Conservation (phyloP, 2,797 vertebrate genomes). For the Decapterus maruadsi region DNA sequence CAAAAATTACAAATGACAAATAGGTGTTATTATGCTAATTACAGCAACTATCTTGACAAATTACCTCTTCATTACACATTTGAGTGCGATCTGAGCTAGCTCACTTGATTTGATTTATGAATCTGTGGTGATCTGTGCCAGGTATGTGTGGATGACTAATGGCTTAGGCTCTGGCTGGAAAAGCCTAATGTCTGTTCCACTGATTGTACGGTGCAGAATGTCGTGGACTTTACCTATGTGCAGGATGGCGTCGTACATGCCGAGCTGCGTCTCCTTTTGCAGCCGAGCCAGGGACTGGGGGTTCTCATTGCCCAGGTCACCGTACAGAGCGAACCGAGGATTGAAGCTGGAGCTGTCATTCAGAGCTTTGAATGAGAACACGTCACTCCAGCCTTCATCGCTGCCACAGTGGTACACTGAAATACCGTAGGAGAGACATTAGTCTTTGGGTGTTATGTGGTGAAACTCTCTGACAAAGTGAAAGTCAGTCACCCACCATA, state of each 20-base stretch:
- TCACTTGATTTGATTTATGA: constrained; percentile 24
- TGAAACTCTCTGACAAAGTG: constrained; percentile 12
- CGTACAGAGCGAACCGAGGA: constrained; percentile 90
- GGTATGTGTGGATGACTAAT: constrained; percentile 32
- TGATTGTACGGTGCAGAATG: neutral
- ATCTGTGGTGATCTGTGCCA: constrained; percentile 14
- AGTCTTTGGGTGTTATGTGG: neutral
- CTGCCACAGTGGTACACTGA: constrained; percentile 93
- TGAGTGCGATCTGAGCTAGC: constrained; percentile 26
- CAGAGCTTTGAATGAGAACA: constrained; percentile 87
- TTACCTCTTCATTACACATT: constrained; percentile 4
- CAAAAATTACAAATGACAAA: constrained; percentile 19
- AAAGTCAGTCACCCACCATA: constrained; percentile 84
- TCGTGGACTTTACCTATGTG: constrained; percentile 87
- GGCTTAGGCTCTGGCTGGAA: neutral
- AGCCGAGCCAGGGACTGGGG: constrained; percentile 91
- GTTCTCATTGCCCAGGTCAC: constrained; percentile 92
- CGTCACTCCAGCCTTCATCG: constrained; percentile 88
- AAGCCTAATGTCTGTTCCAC: constrained; percentile 2
- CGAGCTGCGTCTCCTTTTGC: constrained; percentile 89
- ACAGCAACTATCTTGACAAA: constrained; percentile 34
- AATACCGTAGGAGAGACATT: neutral
- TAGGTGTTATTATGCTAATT: constrained; percentile 31
- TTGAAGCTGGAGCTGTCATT: constrained; percentile 85
- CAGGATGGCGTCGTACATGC: constrained; percentile 89